Evolutionary conservation across 1,140 invertebrate species (phyloP).

Genomic region (Andricus grossulariae): DNA sequence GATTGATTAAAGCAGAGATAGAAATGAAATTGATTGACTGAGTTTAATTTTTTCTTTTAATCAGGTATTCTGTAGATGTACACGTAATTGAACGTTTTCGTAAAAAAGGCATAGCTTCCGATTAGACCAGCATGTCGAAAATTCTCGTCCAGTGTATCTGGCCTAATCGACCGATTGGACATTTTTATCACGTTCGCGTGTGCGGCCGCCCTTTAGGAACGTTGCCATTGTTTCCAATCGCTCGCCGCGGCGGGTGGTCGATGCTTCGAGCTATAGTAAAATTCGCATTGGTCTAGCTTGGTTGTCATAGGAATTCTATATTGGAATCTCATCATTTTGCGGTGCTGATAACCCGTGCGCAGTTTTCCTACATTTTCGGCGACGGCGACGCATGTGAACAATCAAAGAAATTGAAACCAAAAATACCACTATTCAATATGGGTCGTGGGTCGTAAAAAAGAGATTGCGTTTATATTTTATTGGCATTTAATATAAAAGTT

Average conservation of each 20-base stretch:
- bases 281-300: slow-evolving; percentile 38
- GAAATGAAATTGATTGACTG: too few relatives aligned
- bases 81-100: background rate
- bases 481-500: too few relatives aligned
- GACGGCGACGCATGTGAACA: slow-evolving; percentile 40
- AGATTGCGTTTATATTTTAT: too few relatives aligned
- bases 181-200: slow-evolving; percentile 57
- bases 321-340: slow-evolving; percentile 54
- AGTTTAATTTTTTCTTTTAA: too few relatives aligned
- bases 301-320: slow-evolving; percentile 53
- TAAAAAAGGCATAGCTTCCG: background rate
- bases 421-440: slow-evolving; percentile 35
- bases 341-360: slow-evolving; percentile 47
- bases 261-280: slow-evolving; percentile 36
- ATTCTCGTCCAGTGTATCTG: background rate
- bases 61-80: too few relatives aligned
- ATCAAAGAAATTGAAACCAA: slow-evolving; percentile 43
- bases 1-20: too few relatives aligned
- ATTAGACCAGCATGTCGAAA: background rate
- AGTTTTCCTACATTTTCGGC: slow-evolving; percentile 43
- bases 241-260: slow-evolving; percentile 44
- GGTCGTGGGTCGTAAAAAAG: too few relatives aligned
- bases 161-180: slow-evolving; percentile 42
- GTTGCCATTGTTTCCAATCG: slow-evolving; percentile 57
- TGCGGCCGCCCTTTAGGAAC: slow-evolving; percentile 44